Evolutionary conservation across 2,113 vertebrate genomes (phyloP), one percentile per base, ranked within the genome.

Genomic region (Nothoprocta pentlandii): DNA sequence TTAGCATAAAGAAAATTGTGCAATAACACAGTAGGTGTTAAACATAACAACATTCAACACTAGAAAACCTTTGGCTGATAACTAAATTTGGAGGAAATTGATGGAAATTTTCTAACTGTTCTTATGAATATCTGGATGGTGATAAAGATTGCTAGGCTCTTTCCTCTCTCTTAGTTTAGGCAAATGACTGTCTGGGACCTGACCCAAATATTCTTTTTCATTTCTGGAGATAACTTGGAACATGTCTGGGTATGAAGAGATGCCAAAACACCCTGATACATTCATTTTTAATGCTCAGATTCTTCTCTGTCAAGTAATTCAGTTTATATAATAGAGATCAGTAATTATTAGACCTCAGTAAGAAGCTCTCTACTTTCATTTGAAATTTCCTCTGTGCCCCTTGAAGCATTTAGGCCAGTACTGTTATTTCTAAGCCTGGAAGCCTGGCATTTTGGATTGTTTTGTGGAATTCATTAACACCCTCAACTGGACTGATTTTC

Each of bases 11-110:
- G 80, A 93, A 95, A 95, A 93, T 28, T 39, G 47, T 82, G 58
- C 78, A 89, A 32, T 96, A 92, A 93, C 84, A 85, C 80, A 92
- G 94, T 91, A 92, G 91, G 91, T 96, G 92, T 82, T 96, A 95
- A 87, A 66, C 69, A 69, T 92, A 84, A 86, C 84, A 92, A 84
- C 1, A 1, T 85, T 91, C 91, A 87, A n/a, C 80, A 84, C 87
- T 69, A 91, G 84, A 73, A 92, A 91, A 79, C 32, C 73, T 93
- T 91, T 89, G 70, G 23, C 74, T 92, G 53, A 54, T 91, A 89
- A 87, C 74, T 93, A 92, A 94, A 94, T 95, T 89, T 94, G 89
- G 49, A 83, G 32, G 21, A 78, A 92, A 90, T 67, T 88, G 80
- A 92, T 86, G 51, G 68, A 79, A 93, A 89, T 64, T 8, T 12